Conservation (phyloP, 2,888 invertebrate species). For the Chelonus formosanus region DNA sequence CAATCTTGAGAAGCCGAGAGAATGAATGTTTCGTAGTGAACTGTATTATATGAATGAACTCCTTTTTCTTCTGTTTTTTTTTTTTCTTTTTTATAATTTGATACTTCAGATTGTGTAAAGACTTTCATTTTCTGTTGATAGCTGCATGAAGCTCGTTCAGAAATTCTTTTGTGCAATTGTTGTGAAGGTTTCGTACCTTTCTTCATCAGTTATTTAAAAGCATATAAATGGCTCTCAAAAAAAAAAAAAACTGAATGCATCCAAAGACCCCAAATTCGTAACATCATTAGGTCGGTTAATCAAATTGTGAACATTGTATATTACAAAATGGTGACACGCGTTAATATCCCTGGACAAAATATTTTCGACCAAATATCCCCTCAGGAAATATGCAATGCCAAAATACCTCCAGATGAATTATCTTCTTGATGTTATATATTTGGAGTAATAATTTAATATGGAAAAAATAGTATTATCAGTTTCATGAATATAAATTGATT, state of each 20-base stretch:
- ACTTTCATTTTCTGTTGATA: conserved; percentile 2
- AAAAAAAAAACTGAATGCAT: conserved; percentile 25
- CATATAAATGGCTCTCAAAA: conserved; percentile 23
- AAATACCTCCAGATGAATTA: no score
- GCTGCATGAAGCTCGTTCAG: conserved; percentile 6
- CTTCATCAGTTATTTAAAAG: conserved; percentile 18
- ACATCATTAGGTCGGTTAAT: conserved; percentile 24
- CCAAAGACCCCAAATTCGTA: conserved; percentile 25
- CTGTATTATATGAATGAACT: conserved; percentile 23
- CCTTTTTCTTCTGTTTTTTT: no score
- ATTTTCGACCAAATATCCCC: no score
- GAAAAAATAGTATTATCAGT: no score
- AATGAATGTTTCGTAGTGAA: conserved; percentile 18
- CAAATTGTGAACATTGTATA: conserved; percentile 28
- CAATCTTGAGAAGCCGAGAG: neutral
- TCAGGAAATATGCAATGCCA: no score
- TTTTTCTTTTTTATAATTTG: conserved; percentile 22
- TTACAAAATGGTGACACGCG: conserved; percentile 39
- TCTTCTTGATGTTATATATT: no score
- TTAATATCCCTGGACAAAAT: conserved; percentile 40
- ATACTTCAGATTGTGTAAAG: conserved; percentile 7
- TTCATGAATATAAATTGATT: no score
- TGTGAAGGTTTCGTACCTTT: conserved; percentile 26
- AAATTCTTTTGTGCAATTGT: conserved; percentile 21
- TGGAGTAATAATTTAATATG: no score